These are phyloP conservation scores for Oscheius onirici DNA, from an alignment of 2,888 invertebrate species.

Conservation along the genomic window DNA sequence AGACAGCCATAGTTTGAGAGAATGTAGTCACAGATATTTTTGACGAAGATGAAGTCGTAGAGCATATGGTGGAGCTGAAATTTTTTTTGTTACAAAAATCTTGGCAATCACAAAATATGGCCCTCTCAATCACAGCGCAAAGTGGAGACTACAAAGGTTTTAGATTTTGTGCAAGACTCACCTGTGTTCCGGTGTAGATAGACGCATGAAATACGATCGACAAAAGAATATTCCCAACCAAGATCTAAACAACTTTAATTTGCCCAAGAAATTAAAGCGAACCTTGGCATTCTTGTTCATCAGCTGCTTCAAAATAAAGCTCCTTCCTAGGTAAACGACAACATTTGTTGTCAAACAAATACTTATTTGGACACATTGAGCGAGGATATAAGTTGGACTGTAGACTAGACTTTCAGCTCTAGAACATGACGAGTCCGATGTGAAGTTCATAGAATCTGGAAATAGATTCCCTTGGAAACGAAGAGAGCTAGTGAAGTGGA, in stretches of 20 bases:
- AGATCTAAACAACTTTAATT: neutral
- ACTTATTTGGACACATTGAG: neutral
- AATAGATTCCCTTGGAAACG: too few relatives aligned
- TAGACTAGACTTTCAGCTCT: too few relatives aligned
- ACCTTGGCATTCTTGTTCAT: conserved; percentile 12
- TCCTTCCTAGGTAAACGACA: neutral
- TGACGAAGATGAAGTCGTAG: neutral
- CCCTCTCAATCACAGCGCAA: neutral
- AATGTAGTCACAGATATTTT: neutral
- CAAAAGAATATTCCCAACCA: neutral
- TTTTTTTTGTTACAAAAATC: neutral
- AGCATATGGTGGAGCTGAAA: conserved; percentile 14
- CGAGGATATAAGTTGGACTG: neutral
- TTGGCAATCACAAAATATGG: neutral
- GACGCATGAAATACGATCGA: neutral
- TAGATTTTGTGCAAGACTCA: neutral
- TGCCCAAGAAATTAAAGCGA: neutral
- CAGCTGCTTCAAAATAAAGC: conserved; percentile 1
- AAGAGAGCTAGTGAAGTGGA: too few relatives aligned
- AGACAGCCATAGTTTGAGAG: conserved; percentile 2
- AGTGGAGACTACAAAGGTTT: neutral
- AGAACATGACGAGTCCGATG: too few relatives aligned
- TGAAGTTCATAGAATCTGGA: too few relatives aligned
- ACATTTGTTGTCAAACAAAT: neutral
- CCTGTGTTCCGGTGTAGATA: conserved; percentile 10